phyloP scores from a whole-genome alignment of 2,888 invertebrate species.

The Incurvaria masculella region DNA sequence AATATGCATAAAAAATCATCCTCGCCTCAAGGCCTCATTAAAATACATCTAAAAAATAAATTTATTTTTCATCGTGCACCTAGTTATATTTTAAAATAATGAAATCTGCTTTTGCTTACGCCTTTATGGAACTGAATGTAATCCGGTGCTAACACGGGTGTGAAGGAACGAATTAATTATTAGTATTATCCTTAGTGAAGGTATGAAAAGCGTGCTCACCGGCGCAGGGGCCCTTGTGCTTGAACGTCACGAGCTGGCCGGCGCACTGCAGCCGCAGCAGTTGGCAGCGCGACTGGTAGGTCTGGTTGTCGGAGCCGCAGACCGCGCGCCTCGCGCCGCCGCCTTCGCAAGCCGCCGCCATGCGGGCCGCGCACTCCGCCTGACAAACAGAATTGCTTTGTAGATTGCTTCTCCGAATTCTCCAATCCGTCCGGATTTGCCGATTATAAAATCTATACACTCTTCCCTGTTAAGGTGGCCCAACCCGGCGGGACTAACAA shows the following conservation, averaged over 20 bases:
- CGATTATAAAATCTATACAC: too few relatives aligned
- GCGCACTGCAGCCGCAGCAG: slow-evolving; percentile 74
- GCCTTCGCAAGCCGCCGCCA: slow-evolving; percentile 43
- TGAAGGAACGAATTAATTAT: not conserved
- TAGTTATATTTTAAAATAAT: not conserved
- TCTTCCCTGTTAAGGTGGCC: too few relatives aligned
- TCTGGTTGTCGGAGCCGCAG: slow-evolving; percentile 78
- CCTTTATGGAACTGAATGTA: too few relatives aligned
- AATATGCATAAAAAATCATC: too few relatives aligned
- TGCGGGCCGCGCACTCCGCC: slow-evolving; percentile 30
- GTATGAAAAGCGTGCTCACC: slow-evolving; percentile 52
- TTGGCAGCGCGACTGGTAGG: slow-evolving; percentile 79
- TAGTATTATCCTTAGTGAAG: too few relatives aligned
- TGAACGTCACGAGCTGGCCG: slow-evolving; percentile 69
- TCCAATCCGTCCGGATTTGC: too few relatives aligned
- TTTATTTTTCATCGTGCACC: not conserved
- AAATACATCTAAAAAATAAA: too few relatives aligned
- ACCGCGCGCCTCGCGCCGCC: slow-evolving; percentile 50
- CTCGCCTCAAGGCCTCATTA: too few relatives aligned
- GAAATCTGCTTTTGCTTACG: not conserved
- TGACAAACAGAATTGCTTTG: too few relatives aligned
- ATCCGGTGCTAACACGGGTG: too few relatives aligned
- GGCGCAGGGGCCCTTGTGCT: slow-evolving; percentile 71
- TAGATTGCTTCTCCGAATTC: too few relatives aligned
- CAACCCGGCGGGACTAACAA: too few relatives aligned